These are phyloP conservation scores for Drosophila melanocephala DNA, from an alignment of 2,888 invertebrate species.

Conservation along the genomic window DNA sequence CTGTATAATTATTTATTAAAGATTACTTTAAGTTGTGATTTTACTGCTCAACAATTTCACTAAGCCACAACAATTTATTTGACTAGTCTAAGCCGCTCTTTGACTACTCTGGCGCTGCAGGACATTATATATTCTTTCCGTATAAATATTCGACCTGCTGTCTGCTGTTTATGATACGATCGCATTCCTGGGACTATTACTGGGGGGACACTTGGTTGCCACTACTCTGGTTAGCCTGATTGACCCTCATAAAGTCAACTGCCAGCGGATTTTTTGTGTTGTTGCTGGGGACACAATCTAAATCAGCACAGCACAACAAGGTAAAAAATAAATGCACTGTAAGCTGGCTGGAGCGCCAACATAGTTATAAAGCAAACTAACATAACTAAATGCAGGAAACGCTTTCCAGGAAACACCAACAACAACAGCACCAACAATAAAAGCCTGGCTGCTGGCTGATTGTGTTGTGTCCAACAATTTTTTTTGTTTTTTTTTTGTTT, in stretches of 20 bases:
- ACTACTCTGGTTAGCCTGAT: constrained; percentile 59
- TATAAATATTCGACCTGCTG: constrained; percentile 21
- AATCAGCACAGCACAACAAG: constrained; percentile 45
- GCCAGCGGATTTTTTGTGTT: constrained; percentile 34
- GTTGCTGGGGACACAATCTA: constrained; percentile 57
- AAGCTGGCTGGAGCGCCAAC: constrained; percentile 52
- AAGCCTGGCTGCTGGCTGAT: constrained; percentile 56
- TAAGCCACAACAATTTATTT: not conserved
- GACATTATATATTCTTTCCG: constrained; percentile 2
- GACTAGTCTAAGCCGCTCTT: not conserved
- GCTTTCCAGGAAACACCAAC: constrained; percentile 75
- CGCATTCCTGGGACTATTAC: constrained; percentile 40
- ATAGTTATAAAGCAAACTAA: constrained; percentile 71
- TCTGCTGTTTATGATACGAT: constrained; percentile 30
- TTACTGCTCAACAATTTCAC: not conserved
- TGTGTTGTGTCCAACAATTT: constrained; percentile 70
- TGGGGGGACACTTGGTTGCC: constrained; percentile 6
- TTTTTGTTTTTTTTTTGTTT: not conserved
- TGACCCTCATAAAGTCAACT: constrained; percentile 79
- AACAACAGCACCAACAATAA: constrained; percentile 55
- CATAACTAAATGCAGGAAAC: constrained; percentile 78
- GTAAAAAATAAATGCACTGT: constrained; percentile 12
- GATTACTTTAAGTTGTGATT: not conserved
- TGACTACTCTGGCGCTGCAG: not conserved
- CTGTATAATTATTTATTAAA: not conserved